Evolutionary conservation across 2,888 invertebrate species (phyloP).

Genomic region (Xylota sylvarum): DNA sequence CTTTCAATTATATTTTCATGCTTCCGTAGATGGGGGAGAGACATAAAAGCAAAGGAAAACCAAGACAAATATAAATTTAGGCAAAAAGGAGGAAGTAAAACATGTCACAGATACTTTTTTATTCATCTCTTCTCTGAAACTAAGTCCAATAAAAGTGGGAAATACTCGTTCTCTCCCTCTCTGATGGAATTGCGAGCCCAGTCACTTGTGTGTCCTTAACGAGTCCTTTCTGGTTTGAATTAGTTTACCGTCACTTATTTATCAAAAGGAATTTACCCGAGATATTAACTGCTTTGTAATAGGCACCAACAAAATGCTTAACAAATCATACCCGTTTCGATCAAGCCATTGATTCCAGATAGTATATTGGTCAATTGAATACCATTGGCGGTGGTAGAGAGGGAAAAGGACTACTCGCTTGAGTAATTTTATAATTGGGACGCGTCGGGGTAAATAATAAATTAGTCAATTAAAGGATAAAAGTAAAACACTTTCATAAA

Average conservation of each 20-base stretch:
- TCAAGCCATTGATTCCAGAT: not conserved
- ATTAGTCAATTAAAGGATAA: conserved; percentile 11
- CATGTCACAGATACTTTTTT: conserved; percentile 3
- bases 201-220: conserved; percentile 2
- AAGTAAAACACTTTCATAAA: not conserved
- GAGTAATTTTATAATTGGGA: not conserved
- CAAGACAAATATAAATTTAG: conserved; percentile 17
- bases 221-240: conserved; percentile 7
- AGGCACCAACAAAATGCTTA: not conserved
- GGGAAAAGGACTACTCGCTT: not conserved
- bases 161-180: not conserved
- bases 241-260: not conserved
- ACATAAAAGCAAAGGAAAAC: not conserved
- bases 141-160: not conserved
- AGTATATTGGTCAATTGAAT: not conserved
- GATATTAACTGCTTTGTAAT: not conserved
- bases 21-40: not conserved
- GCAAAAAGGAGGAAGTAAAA: not conserved
- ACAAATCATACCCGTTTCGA: not conserved
- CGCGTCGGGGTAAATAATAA: not conserved
- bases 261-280: not conserved
- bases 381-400: not conserved
- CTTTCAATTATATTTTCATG: conserved; percentile 33
- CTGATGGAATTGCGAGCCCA: conserved; percentile 1
- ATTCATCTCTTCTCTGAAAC: not conserved